Percentiles rank a stretch among this genome's conserved stretches.
phyloP scores from a whole-genome alignment of 2,888 invertebrate species.

The Caenorhabditis zanzibari region DNA sequence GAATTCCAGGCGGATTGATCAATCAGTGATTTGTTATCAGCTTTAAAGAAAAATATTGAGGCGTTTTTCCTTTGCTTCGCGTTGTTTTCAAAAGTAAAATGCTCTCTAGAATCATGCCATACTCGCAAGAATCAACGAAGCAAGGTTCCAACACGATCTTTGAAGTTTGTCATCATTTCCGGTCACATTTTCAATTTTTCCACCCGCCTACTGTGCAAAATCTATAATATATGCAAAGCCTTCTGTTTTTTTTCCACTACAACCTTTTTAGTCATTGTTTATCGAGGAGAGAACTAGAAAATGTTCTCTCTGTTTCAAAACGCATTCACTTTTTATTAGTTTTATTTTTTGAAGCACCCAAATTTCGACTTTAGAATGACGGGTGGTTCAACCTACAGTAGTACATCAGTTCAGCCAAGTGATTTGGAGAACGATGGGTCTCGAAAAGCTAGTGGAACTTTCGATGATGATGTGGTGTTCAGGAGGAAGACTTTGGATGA shows the following conservation, averaged over 20 bases:
- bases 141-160: slow-evolving; percentile 9
- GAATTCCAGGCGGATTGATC: slow-evolving; percentile 33
- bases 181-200: slow-evolving; percentile 14
- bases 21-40: slow-evolving; percentile 20
- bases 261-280: slow-evolving; percentile 23
- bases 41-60: neutral
- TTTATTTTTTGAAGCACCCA: too few relatives aligned
- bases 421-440: slow-evolving; percentile 9
- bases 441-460: neutral
- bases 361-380: slow-evolving; percentile 28
- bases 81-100: neutral
- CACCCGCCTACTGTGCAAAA: slow-evolving; percentile 10
- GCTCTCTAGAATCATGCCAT: neutral
- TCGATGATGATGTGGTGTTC: neutral
- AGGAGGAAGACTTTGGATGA: slow-evolving; percentile 14
- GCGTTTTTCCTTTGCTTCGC: neutral
- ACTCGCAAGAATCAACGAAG: neutral
- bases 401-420: neutral
- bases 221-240: slow-evolving; percentile 25
- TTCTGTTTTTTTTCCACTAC: slow-evolving; percentile 6
- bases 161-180: slow-evolving; percentile 30
- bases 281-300: too few relatives aligned
- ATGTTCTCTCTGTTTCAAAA: too few relatives aligned
- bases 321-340: neutral
- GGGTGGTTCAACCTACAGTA: slow-evolving; percentile 37